Base-by-base conservation (phyloP, 2,888 invertebrate genomes). In the Phymatocera aterrima region DNA sequence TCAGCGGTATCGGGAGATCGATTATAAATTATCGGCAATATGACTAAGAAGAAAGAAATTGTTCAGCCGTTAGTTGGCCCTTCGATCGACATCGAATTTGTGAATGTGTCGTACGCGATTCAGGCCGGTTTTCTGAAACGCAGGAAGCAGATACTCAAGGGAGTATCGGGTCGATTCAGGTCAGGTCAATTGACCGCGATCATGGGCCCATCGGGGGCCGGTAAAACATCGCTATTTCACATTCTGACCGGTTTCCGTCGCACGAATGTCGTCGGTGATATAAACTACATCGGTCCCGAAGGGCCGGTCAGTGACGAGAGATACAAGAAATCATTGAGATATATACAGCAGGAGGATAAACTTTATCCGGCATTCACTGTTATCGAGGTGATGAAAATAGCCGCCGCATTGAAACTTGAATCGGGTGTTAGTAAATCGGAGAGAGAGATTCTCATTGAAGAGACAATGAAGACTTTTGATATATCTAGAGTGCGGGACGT, bases 291-390 rank as follows among this genome's bases (percentile, higher is more conserved):
- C 65, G 90, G 92, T 0, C 93, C 93, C 84, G 91, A 92, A 34
- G 88, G 86, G 2, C 88, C 92, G 77, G 90, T 92, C 10, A 12
- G 34, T 43, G 48, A 18, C 18, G 40, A 93, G 77, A 91, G 92
- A 82, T 92, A 94, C 88, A 92, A 94, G 51, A 96, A 95, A 89
- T 92, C 95, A 85, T 95, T 95, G 28, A 96, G 96, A 88, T 97
- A 97, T 90, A 98, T 98, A 83, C 94, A 97, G 89, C 97, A 98
- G 89, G 96, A 97, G 83, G 97, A 97, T 89, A 93, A 95, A 80
- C 92, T 97, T 57, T 93, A 95, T 84, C 94, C 95, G 0, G 94
- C 95, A 83, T 96, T 98, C 87, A 95, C 96, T 0, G 97, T 97
- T 0, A 91, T 92, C 43, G 98, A 98, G 90, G 93, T 95, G 21